Base-by-base conservation (phyloP, 2,797 vertebrate genomes). In the Melanotaenia trifasciata region DNA sequence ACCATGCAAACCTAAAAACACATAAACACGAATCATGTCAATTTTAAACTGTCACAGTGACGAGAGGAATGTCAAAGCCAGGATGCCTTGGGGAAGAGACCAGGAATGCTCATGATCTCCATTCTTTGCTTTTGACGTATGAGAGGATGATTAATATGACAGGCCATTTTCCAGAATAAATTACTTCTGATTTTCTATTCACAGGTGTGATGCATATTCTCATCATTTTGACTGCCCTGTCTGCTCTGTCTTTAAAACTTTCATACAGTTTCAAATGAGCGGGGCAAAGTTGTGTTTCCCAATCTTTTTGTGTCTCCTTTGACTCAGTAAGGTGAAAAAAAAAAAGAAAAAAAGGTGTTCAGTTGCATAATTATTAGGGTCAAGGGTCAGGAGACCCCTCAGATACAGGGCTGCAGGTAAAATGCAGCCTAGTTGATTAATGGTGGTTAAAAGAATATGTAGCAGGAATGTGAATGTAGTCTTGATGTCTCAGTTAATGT, bases 1-100 rank as follows among this genome's bases (percentile, higher is more conserved):
- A 75, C 76, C 69, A 64, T 65, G 71, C 68, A 85, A 84, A 84
- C 87, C 63, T 79, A 76, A 84, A 89, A 84, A 81, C 80, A 90
- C 82, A 78, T 77, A 78, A 64, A 81, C 75, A 35, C 60, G 67
- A 85, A 85, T 78, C 74, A 66, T 16, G 35, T 81, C 62, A 70
- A 54, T 63, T 79, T 74, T 45, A 67, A 86, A 54, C 63, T 50
- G 11, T 71, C 79, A 50, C 79, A 85, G 84, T 81, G 84, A 87
- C 63, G 63, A 83, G 79, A 87, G 84, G 89, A 91, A 91, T 91
- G 88, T 67, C 9, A 73, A 28, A 67, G 76, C 47, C 28, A 6
- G 61, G 80, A 81, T 70, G 70, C 86, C 82, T 87, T 30, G 59
- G 86, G 87, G 78, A 87, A 77, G 79, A 85, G 63, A 74, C 61